Base-by-base conservation (phyloP, 2,888 invertebrate genomes). In the Harpagoxenus sublaevis region DNA sequence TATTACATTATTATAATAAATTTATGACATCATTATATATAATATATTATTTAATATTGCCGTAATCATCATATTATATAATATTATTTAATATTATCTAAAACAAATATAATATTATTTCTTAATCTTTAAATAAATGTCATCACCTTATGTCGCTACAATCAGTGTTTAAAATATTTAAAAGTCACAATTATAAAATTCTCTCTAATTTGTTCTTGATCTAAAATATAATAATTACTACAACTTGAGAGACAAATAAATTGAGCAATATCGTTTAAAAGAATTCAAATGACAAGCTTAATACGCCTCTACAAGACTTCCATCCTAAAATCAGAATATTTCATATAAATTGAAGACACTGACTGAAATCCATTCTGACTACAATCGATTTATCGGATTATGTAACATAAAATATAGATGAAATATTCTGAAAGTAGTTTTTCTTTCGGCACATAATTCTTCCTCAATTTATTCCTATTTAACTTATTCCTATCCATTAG, bases 211-310 rank as follows among this genome's bases (percentile, higher is more conserved):
- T 70, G 12, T 70, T 31, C 6, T 4, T 48, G 51, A 53, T 53
- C 8, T 53, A 53, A 35, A 70, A 53, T 74, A 23, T 48, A 60
- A 51, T 31, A 35, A 51, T 51, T 35, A 35, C 9, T 63, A 74
- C 0, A 60, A 60, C 15, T 45, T 45, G 8, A 12, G 0, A 48
- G 31, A 39, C 3, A 55, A 10, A 45, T 48, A 60, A 3, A 45
- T 60, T 73, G 42, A 57, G 18, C 45, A 51, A 51, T 10, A 35
- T 70, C n/a, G 31, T 53, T 70, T 31, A 3, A 9, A 45, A 45
- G 6, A 60, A 28, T 42, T 8, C 23, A 60, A 60, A 0, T 45
- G 3, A 6, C n/a, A 60, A 60, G 2, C 12, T 53, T 2, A 12
- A 53, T 70, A 10, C 5, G 1, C 8, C 12, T 60, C 28, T 57